These are phyloP conservation scores for Oreochromis niloticus DNA, from an alignment of 2,113 vertebrate genomes.

Conservation along the genomic window DNA sequence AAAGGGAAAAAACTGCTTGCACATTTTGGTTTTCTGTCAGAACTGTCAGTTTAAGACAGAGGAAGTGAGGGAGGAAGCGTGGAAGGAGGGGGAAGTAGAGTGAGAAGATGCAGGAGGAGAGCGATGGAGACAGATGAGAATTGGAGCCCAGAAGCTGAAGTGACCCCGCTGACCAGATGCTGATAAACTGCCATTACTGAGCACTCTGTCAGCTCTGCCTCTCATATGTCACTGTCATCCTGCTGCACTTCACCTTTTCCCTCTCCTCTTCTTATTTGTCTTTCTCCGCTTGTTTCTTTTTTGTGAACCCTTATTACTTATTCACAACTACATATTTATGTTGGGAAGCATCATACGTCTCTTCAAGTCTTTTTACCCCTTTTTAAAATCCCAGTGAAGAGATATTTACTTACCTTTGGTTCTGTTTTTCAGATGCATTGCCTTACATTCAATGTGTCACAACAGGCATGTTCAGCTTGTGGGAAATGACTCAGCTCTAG, in stretches of 20 bases:
- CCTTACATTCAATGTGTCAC: not conserved
- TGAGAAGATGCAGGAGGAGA: slow-evolving; percentile 14
- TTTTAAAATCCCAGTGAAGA: not conserved
- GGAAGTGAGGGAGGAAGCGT: not conserved
- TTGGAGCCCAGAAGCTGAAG: slow-evolving; percentile 29
- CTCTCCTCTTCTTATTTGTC: not conserved
- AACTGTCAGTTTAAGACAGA: not conserved
- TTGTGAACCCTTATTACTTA: not conserved
- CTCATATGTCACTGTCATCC: slow-evolving; percentile 52
- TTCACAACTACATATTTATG: not conserved
- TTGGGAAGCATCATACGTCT: not conserved
- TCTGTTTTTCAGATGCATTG: not conserved
- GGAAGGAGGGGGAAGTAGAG: not conserved
- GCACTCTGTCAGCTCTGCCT: slow-evolving; percentile 38
- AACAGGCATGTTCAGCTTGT: not conserved
- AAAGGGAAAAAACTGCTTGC: not conserved
- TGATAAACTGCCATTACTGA: slow-evolving; percentile 56
- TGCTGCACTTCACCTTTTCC: not conserved
- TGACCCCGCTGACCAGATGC: slow-evolving; percentile 54
- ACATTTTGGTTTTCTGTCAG: slow-evolving; percentile 13
- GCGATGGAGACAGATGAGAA: slow-evolving; percentile 44
- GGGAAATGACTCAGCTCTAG: not conserved
- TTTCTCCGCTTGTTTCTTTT: not conserved
- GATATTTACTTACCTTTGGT: not conserved
- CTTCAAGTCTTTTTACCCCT: not conserved